Conservation (phyloP, 2,113 vertebrate genomes). For the Ctenomys sociabilis region DNA sequence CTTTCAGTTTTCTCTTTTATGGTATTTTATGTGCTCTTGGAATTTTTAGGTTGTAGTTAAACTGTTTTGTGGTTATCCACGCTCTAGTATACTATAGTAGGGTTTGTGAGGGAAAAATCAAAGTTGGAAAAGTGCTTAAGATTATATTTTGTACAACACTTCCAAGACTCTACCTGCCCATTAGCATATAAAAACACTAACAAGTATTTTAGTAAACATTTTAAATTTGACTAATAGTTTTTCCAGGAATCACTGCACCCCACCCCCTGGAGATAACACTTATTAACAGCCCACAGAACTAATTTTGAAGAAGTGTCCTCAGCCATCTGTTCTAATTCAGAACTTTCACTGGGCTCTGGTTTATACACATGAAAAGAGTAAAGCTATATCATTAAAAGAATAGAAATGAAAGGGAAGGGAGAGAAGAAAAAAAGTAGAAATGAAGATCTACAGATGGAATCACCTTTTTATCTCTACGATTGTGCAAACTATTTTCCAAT, state of each 20-base stretch:
- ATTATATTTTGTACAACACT: not conserved
- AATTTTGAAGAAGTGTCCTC: constrained; percentile 46
- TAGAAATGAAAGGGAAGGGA: not conserved
- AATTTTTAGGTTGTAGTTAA: not conserved
- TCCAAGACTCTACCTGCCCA: not conserved
- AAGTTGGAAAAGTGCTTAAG: constrained; percentile 12
- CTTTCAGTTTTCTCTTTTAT: not conserved
- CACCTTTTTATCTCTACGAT: not conserved
- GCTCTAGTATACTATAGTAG: not conserved
- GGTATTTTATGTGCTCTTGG: not conserved
- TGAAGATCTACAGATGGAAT: not conserved
- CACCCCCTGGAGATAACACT: not conserved
- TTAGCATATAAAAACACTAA: constrained; percentile 35
- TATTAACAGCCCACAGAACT: constrained; percentile 51
- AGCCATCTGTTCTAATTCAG: constrained; percentile 47
- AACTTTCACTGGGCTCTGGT: constrained; percentile 30
- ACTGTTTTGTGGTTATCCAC: not conserved
- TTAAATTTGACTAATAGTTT: constrained; percentile 55
- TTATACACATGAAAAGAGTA: constrained; percentile 21
- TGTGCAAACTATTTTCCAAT: not conserved
- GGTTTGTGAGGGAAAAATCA: not conserved
- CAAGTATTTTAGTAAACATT: constrained; percentile 3
- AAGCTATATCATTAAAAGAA: not conserved
- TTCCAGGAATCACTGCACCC: not conserved
- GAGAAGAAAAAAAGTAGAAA: not conserved